These are phyloP conservation scores for Phoeniculus purpureus DNA, from an alignment of 2,797 vertebrate genomes.

Conservation along the genomic window DNA sequence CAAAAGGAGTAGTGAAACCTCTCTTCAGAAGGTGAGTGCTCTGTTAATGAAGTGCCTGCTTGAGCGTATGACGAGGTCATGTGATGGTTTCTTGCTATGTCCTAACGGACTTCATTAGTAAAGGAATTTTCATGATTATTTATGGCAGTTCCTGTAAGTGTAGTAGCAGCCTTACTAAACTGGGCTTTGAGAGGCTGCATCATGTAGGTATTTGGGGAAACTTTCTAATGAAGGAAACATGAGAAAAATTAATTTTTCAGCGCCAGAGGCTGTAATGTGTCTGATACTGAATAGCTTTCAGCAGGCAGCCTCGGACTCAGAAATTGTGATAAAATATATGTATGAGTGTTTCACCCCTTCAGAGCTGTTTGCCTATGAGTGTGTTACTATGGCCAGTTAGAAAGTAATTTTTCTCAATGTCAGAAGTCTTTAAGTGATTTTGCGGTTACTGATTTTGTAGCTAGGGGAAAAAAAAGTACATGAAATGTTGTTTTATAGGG, in stretches of 20 bases:
- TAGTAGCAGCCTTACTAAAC: neutral
- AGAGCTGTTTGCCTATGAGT: neutral
- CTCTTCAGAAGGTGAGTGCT: accelerated
- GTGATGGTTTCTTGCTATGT: neutral
- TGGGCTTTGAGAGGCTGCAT: neutral
- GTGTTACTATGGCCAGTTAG: neutral
- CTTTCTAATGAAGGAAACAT: neutral
- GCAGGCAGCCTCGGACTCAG: neutral
- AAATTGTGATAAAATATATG: neutral
- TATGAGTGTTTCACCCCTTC: neutral
- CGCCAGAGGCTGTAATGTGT: neutral
- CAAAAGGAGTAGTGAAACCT: neutral
- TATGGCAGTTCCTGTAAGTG: neutral
- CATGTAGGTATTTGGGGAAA: neutral
- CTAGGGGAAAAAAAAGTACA: neutral
- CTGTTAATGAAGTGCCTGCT: neutral
- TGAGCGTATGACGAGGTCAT: neutral
- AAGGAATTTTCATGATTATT: neutral
- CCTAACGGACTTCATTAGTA: neutral
- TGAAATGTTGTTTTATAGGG: neutral
- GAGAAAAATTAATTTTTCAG: neutral
- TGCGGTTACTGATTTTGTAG: neutral
- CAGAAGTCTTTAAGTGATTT: neutral
- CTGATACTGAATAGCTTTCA: neutral
- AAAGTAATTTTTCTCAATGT: neutral